Conservation (phyloP, 2,113 vertebrate genomes). For the Sander lucioperca region DNA sequence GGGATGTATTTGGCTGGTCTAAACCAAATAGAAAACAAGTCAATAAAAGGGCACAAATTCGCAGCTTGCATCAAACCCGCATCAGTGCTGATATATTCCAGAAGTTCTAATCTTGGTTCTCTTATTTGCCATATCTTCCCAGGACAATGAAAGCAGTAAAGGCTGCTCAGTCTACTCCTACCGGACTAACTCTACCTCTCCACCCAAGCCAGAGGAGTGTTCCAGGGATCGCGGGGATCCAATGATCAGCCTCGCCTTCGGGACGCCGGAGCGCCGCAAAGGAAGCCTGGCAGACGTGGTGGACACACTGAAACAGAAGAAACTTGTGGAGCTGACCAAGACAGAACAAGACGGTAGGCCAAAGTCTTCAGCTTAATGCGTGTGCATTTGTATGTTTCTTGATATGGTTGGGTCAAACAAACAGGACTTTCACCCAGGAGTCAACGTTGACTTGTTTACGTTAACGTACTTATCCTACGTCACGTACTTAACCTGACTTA, state of each 20-base stretch:
- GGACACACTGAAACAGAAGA: conserved; percentile 98
- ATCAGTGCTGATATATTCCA: neutral
- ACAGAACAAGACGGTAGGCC: conserved; percentile 94
- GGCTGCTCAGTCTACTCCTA: conserved; percentile 94
- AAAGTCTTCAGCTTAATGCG: neutral
- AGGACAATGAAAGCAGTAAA: conserved; percentile 94
- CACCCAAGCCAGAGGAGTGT: conserved; percentile 93
- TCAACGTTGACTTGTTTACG: too few species aligned
- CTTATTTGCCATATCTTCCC: conserved; percentile 51
- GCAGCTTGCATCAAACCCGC: neutral
- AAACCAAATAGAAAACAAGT: neutral
- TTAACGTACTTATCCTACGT: too few species aligned
- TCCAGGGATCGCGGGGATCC: conserved; percentile 90
- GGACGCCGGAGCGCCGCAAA: conserved; percentile 95
- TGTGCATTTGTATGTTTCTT: conserved; percentile 1
- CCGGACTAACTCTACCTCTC: conserved; percentile 96
- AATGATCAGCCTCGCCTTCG: conserved; percentile 89
- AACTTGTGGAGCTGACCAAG: conserved; percentile 96
- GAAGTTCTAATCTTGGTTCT: neutral
- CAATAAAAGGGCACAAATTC: neutral
- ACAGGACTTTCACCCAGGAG: too few species aligned
- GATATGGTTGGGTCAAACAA: too few species aligned
- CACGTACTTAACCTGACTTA: too few species aligned
- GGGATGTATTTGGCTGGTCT: too few species aligned
- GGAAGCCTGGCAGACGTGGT: conserved; percentile 97